Conservation (phyloP, 2,113 vertebrate genomes). For the Catharus bicknelli region DNA sequence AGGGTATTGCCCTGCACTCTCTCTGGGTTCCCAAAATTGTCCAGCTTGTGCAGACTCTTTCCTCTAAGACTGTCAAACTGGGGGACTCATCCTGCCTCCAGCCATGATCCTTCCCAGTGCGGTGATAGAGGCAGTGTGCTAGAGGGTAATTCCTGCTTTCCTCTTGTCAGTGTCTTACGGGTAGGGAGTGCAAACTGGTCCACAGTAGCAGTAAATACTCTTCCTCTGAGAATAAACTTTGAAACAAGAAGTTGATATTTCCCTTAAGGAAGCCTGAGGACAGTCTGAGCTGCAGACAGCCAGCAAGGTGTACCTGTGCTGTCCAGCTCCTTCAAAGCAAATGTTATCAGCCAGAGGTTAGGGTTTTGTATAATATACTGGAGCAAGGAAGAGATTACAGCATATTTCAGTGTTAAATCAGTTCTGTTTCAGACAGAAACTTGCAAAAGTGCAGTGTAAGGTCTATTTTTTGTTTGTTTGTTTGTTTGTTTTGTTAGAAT, state of each 20-base stretch:
- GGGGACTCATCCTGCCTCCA: neutral
- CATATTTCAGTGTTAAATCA: rapidly evolving
- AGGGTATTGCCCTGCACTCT: neutral
- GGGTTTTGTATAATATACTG: rapidly evolving
- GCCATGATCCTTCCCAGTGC: rapidly evolving
- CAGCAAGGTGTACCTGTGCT: neutral
- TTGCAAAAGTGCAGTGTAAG: neutral
- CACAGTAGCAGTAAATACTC: neutral
- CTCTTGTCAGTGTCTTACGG: neutral
- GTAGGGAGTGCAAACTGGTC: neutral
- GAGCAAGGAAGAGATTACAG: neutral
- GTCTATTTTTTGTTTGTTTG: neutral
- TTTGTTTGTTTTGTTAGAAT: neutral
- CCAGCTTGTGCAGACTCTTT: neutral
- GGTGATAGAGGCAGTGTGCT: neutral
- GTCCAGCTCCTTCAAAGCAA: neutral
- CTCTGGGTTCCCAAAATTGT: neutral
- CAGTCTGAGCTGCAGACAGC: neutral
- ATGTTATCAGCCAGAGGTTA: neutral
- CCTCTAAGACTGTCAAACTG: neutral
- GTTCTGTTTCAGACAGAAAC: neutral
- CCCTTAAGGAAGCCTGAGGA: neutral
- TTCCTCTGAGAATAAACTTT: neutral
- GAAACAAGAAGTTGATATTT: neutral
- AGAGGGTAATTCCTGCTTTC: neutral